Conservation (phyloP, 2,888 invertebrate genomes). For the Timandra comae region DNA sequence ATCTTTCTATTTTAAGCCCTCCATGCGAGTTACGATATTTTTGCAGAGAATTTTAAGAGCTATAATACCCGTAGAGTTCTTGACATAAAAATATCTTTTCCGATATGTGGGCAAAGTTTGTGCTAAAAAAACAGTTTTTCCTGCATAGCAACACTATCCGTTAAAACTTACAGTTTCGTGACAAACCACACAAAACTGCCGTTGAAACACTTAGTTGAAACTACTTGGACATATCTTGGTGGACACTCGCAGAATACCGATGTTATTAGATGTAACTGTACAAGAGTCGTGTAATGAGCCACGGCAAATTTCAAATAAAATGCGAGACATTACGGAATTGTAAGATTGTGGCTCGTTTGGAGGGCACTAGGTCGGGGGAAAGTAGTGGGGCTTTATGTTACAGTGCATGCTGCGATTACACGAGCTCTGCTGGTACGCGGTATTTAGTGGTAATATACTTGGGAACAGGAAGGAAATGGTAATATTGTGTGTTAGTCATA, state of each 20-base stretch:
- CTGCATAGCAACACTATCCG: too few relatives aligned
- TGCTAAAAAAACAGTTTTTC: too few relatives aligned
- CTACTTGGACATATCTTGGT: slow-evolving; percentile 25
- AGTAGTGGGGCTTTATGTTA: slow-evolving; percentile 60
- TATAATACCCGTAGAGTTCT: too few relatives aligned
- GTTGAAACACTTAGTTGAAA: slow-evolving; percentile 23
- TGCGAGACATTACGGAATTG: slow-evolving; percentile 65
- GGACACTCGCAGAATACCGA: slow-evolving; percentile 33
- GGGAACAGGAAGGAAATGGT: too few relatives aligned
- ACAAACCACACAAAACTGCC: background rate
- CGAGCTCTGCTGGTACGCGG: slow-evolving; percentile 12
- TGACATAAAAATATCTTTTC: too few relatives aligned
- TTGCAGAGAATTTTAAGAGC: too few relatives aligned
- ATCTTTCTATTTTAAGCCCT: too few relatives aligned
- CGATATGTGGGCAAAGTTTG: too few relatives aligned
- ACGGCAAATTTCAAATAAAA: slow-evolving; percentile 61
- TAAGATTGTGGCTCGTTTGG: slow-evolving; percentile 62
- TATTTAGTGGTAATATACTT: too few relatives aligned
- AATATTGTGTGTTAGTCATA: too few relatives aligned
- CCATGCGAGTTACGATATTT: too few relatives aligned
- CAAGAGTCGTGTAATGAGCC: slow-evolving; percentile 51
- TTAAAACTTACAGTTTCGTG: slow-evolving; percentile 1
- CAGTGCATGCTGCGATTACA: slow-evolving; percentile 57
- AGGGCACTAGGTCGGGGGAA: slow-evolving; percentile 76
- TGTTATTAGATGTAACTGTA: slow-evolving; percentile 53